Evolutionary conservation across 2,797 vertebrate species (phyloP), one percentile per base, ranked within the genome.

Genomic region (Saxicola maurus): DNA sequence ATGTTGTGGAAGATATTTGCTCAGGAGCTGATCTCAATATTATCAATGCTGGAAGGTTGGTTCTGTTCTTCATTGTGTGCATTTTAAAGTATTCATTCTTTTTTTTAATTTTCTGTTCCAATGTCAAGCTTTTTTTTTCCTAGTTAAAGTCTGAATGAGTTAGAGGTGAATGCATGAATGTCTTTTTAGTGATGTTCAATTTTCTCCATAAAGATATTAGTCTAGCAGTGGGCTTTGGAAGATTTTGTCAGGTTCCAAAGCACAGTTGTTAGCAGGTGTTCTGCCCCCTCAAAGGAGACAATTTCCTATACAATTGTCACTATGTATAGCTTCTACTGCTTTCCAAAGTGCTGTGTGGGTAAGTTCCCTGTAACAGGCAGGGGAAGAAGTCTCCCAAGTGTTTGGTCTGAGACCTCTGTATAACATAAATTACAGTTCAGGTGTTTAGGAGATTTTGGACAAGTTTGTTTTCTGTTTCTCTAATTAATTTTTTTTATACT

Each of bases 1-100:
- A 98, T 49, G 96, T 99, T 87, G 96, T 99, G 89, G 98, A 99
- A 90, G 98, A 99, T 56, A 99, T 99, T 96, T 99, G 99, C 96
- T 98, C 98, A 25, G 99, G 99, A 75, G 91, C 97, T 40, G 98
- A 99, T 93, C 96, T 97, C 7, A 96, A 94, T 51, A 96, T 98
- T 92, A 99, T 99, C 97, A 99, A 98, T 78, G 98, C 98, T 83
- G 98, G 98, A 97, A 99, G 99, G 99, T 99, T 94, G 93, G 95
- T 93, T 82, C 55, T 90, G 1, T 69, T 57, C 38, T 91, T 90
- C 31, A 15, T 21, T 79, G 12, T 83, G 40, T 73, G 67, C 23
- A 16, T 77, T 89, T 79, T 69, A 5, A 75, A 79, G 8, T 55
- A 53, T 53, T 83, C 2, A 4, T 60, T 82, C 43, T 37, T 12